Percentiles rank a stretch among this genome's conserved stretches.
phyloP scores from a whole-genome alignment of 1,140 invertebrate genomes.

The Contarinia nasturtii region DNA sequence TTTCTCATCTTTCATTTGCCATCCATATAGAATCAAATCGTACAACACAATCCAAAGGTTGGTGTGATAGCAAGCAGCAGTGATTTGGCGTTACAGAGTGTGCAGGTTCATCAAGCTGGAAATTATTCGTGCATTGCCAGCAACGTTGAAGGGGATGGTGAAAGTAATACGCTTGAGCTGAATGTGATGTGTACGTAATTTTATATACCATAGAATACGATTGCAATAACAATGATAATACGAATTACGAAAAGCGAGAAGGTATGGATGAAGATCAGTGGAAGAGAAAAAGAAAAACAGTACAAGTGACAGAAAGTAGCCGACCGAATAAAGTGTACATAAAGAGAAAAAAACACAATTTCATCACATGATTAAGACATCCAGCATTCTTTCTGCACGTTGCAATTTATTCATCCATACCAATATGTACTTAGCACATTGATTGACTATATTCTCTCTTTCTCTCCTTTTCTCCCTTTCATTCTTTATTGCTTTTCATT shows the following conservation, averaged over 20 bases:
- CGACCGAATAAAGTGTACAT: not conserved
- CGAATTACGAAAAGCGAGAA: not conserved
- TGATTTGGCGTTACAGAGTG: conserved; percentile 56
- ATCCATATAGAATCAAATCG: conserved; percentile 25
- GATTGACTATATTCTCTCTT: conserved; percentile 9
- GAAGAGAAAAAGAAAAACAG: no score
- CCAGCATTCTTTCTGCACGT: conserved; percentile 7
- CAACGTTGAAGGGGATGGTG: conserved; percentile 73
- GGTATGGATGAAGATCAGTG: no score
- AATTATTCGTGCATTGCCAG: conserved; percentile 73
- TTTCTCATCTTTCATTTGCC: not conserved
- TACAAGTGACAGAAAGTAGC: not conserved
- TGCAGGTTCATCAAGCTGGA: conserved; percentile 59
- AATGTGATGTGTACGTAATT: conserved; percentile 75
- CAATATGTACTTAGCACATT: conserved; percentile 12
- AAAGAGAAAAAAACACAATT: no score
- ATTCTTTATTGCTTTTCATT: not conserved
- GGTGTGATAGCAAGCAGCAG: conserved; percentile 69
- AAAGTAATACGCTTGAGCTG: conserved; percentile 56
- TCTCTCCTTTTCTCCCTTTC: no score
- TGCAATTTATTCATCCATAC: conserved; percentile 10
- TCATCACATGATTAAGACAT: no score
- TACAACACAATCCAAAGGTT: conserved; percentile 59
- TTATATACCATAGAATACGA: no score
- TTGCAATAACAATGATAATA: no score